Percentiles rank a stretch among this genome's conserved stretches.
Evolutionary conservation across 2,888 invertebrate species (phyloP).

Genomic region (Conistra vaccinii): DNA sequence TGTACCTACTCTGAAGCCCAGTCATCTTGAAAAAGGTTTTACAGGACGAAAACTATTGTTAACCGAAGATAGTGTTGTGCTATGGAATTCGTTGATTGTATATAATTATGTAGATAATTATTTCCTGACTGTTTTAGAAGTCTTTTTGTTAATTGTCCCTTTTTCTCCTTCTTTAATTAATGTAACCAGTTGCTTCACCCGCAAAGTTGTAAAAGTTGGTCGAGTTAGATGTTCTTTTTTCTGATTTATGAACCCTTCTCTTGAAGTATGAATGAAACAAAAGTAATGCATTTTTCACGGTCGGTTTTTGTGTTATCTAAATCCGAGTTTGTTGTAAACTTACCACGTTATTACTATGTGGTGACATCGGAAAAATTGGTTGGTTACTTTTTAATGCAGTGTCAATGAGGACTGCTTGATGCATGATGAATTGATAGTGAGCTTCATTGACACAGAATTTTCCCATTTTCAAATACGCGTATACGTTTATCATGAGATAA

Average conservation of each 20-base stretch:
- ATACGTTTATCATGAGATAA: conserved; percentile 36
- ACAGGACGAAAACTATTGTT: neutral
- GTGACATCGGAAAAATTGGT: neutral
- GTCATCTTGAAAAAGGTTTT: conserved; percentile 37
- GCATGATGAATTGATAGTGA: conserved; percentile 2
- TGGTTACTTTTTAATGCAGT: conserved; percentile 1
- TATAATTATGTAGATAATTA: neutral
- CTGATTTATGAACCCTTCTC: conserved; percentile 29
- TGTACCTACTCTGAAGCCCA: conserved; percentile 1
- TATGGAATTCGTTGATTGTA: neutral
- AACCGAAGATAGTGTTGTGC: neutral
- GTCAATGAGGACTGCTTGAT: neutral
- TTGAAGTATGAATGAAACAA: neutral
- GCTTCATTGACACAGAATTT: neutral
- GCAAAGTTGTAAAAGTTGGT: conserved; percentile 33
- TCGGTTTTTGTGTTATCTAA: neutral
- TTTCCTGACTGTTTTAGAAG: conserved; percentile 5
- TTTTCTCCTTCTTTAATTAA: conserved; percentile 31
- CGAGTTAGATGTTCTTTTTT: conserved; percentile 27
- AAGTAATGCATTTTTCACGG: neutral
- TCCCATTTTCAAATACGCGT: conserved; percentile 10
- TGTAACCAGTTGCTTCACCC: conserved; percentile 53
- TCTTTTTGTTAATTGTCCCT: conserved; percentile 10
- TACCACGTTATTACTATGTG: neutral
- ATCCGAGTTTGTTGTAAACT: neutral